Evolutionary conservation across 2,888 invertebrate genomes (phyloP).

Genomic region (Cantharis nigra): DNA sequence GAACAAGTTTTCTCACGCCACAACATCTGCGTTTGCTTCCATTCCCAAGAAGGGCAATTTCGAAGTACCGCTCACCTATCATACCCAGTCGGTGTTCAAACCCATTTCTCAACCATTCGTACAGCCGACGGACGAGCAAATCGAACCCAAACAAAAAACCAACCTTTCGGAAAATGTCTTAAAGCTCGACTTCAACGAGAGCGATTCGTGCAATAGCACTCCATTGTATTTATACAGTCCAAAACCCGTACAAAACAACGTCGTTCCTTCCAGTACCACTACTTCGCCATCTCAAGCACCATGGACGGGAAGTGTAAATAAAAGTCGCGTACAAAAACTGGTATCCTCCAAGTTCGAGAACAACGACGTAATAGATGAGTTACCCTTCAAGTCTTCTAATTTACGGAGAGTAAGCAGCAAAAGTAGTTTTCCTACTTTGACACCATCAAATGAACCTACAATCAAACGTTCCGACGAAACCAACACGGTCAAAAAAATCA

Average conservation of each 20-base stretch:
- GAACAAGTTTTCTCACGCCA: conserved; percentile 78
- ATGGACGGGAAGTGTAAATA: conserved; percentile 56
- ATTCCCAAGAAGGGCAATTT: conserved; percentile 55
- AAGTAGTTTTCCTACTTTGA: conserved; percentile 36
- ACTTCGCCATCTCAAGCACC: conserved; percentile 44
- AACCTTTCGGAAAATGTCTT: not conserved
- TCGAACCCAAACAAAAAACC: conserved; percentile 55
- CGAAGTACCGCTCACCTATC: conserved; percentile 34
- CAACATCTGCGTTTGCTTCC: conserved; percentile 76
- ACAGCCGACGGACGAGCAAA: conserved; percentile 36
- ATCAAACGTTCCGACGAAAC: conserved; percentile 41
- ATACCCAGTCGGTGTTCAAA: conserved; percentile 4
- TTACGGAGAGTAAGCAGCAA: conserved; percentile 46
- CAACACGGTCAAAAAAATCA: conserved; percentile 50
- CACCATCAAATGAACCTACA: conserved; percentile 28
- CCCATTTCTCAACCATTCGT: conserved; percentile 24
- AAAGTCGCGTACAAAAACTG: conserved; percentile 59
- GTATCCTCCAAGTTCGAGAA: conserved; percentile 63
- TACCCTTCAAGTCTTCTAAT: conserved; percentile 2
- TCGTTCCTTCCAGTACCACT: conserved; percentile 1
- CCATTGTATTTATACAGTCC: conserved; percentile 53
- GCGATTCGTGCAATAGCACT: conserved; percentile 28
- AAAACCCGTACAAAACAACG: conserved; percentile 43
- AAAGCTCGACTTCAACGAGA: conserved; percentile 28
- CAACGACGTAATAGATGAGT: conserved; percentile 32